Evolutionary conservation across 2,113 vertebrate genomes (phyloP), one percentile per base, ranked within the genome.

Genomic region (Acinonyx jubatus): DNA sequence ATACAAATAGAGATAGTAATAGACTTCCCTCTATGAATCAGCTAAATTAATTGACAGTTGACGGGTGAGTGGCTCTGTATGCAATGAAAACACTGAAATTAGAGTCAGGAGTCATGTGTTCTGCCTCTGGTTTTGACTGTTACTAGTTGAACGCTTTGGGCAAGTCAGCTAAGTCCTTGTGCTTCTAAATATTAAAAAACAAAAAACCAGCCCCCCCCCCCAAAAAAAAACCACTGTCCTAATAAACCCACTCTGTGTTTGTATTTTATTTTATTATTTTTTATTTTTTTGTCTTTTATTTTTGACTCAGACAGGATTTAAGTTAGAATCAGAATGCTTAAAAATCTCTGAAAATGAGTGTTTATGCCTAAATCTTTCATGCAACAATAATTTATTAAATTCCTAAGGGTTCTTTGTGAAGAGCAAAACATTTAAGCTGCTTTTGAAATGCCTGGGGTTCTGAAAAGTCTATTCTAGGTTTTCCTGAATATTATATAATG

Each of bases 241-340:
- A 23, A 74, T 74, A 14, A 45, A 48, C 33, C 92, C 38, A 69
- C n/a, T 65, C 48, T 78, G 13, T 73, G 3, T 36, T 19, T 14
- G 0, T 16, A 45, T 74, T 27, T 74, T 73, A 76, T 19, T 48
- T 52, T 45, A 76, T 29, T 73, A 38, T 41, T 14, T 27, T 74
- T n/a, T 69, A n/a, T 18, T 73, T 73, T 41, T 41, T 76, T 14
- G 25, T 52, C 18, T 85, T 68, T 36, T 45, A 48, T 50, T 68
- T 78, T 52, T 36, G 41, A 89, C 55, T 90, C 65, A 78, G 33
- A 93, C 25, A 96, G 10, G 27, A 48, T 83, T 83, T 95, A 81
- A 91, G 27, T 94, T 50, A 90, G 50, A 94, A 73, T 79, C 50
- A 84, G 38, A 96, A 89, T 87, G 38, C 31, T 94, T 97, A 52